phyloP scores from a whole-genome alignment of 1,140 invertebrate genomes.

The Drosophila punjabiensis region DNA sequence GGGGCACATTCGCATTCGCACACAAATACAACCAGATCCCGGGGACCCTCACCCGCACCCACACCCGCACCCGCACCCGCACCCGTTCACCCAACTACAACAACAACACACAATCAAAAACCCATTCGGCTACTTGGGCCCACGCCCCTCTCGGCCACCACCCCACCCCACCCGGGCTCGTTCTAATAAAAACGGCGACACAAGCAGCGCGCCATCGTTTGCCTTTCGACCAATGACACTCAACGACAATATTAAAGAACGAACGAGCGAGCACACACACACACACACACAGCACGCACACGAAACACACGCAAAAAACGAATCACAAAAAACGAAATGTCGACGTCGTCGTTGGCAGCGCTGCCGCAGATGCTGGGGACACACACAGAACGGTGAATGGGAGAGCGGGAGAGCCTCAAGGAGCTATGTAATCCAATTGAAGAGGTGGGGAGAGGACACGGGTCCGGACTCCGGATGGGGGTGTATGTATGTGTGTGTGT shows the following conservation, averaged over 20 bases:
- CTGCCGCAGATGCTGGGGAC: constrained; percentile 65
- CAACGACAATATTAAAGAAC: constrained; percentile 84
- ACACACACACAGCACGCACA: constrained; percentile 17
- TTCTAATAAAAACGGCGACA: constrained; percentile 72
- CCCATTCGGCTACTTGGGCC: constrained; percentile 71
- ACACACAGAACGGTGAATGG: constrained; percentile 37
- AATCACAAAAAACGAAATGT: constrained; percentile 77
- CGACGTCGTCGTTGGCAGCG: constrained; percentile 48
- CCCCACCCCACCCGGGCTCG: constrained; percentile 4
- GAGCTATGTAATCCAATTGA: constrained; percentile 81
- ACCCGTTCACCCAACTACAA: constrained; percentile 25
- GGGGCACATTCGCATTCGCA: constrained; percentile 19
- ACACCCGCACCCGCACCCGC: constrained; percentile 16
- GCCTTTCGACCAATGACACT: constrained; percentile 84
- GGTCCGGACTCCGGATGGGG: not conserved
- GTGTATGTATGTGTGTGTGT: not conserved
- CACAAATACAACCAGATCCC: constrained; percentile 10
- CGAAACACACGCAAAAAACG: constrained; percentile 56
- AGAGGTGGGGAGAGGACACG: constrained; percentile 46
- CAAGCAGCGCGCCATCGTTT: constrained; percentile 29
- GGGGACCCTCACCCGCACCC: constrained; percentile 13
- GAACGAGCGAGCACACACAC: constrained; percentile 41
- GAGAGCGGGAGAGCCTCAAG: constrained; percentile 45
- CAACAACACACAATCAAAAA: constrained; percentile 73
- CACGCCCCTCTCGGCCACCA: constrained; percentile 52